phyloP scores from a whole-genome alignment of 2,797 vertebrate species.

The Smutsia temminckii region DNA sequence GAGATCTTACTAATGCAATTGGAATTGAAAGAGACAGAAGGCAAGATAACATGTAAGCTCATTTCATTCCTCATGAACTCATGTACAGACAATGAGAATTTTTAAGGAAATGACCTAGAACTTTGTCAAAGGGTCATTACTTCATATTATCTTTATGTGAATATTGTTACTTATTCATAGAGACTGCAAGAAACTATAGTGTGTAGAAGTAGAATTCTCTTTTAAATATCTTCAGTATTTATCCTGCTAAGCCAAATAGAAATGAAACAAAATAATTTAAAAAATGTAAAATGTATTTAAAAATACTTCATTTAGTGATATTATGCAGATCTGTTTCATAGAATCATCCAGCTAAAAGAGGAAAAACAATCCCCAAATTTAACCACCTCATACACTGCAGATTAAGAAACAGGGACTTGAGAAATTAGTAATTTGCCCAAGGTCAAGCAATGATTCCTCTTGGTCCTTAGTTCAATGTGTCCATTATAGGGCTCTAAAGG shows the following conservation, averaged over 20 bases:
- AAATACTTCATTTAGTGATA: slow-evolving; percentile 6
- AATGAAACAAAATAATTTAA: not conserved
- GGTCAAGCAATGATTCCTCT: not conserved
- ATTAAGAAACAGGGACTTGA: not conserved
- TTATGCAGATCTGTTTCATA: not conserved
- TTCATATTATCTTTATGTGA: not conserved
- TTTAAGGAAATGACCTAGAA: not conserved
- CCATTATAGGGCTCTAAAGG: not conserved
- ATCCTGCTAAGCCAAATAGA: not conserved
- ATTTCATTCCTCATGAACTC: not conserved
- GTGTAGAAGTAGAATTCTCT: not conserved
- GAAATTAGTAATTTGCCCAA: slow-evolving; percentile 4
- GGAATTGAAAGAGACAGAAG: not conserved
- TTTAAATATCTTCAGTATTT: not conserved
- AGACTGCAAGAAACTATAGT: not conserved
- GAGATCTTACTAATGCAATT: not conserved
- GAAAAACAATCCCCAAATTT: not conserved
- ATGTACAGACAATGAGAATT: not conserved
- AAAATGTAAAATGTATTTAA: not conserved
- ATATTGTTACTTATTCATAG: not conserved
- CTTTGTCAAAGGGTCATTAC: slow-evolving; percentile 23
- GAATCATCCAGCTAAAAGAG: not conserved
- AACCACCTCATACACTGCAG: not conserved
- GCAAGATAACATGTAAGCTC: not conserved
- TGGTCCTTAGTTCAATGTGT: not conserved